These are phyloP conservation scores for Holothuria scabra DNA, from an alignment of 53 echinoderm and acorn worm species.

Conservation along the genomic window DNA sequence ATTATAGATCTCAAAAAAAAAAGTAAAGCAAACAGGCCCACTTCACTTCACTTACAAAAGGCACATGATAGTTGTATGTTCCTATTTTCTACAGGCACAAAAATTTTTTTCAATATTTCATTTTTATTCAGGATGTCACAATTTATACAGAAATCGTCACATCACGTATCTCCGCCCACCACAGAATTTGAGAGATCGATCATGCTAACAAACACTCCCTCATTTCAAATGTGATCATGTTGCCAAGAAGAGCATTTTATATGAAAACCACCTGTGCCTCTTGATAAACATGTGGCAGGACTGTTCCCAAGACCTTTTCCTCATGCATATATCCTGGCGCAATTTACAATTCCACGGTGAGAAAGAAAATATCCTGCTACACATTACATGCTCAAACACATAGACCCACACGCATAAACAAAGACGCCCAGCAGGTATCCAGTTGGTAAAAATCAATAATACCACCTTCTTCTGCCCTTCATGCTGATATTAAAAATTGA, in stretches of 20 bases:
- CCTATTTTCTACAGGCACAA: too few species aligned
- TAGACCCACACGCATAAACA: constrained; percentile 30
- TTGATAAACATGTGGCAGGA: constrained; percentile 27
- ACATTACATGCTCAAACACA: constrained; percentile 30
- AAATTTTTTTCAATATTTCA: too few species aligned
- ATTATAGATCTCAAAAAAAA: too few species aligned
- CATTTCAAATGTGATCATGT: constrained; percentile 29
- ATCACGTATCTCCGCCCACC: too few species aligned
- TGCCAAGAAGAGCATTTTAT: constrained; percentile 3
- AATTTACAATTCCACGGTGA: constrained; percentile 29
- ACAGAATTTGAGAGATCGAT: too few species aligned
- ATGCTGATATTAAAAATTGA: constrained; percentile 43
- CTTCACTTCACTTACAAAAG: too few species aligned
- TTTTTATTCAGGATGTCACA: too few species aligned
- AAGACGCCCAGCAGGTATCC: constrained; percentile 47
- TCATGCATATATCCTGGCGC: constrained; percentile 13
- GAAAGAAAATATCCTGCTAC: constrained; percentile 34
- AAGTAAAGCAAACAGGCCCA: too few species aligned
- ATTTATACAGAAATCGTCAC: too few species aligned
- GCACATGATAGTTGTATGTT: too few species aligned
- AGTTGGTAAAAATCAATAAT: constrained; percentile 44
- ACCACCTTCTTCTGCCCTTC: constrained; percentile 34
- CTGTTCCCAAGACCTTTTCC: constrained; percentile 14
- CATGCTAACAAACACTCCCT: constrained; percentile 9
- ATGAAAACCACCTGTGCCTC: constrained; percentile 37